Evolutionary conservation across 2,797 vertebrate genomes (phyloP).

Genomic region (Enteromius afrohamiltoni): DNA sequence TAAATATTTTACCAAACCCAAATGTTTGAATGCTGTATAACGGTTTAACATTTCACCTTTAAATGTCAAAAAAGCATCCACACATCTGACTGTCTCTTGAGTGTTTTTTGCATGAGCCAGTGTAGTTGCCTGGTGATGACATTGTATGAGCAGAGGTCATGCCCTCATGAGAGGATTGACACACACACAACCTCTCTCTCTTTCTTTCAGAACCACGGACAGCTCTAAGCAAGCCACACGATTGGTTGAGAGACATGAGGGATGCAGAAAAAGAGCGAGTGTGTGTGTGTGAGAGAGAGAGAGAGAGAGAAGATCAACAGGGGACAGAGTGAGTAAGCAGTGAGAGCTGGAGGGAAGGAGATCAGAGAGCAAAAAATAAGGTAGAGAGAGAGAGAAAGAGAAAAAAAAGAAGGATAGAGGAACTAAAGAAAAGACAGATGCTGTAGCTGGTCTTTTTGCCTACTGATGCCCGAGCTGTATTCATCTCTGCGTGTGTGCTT

Average conservation of each 20-base stretch:
- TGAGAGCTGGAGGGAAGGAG: slow-evolving; percentile 35
- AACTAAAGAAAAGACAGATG: slow-evolving; percentile 24
- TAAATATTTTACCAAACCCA: neutral
- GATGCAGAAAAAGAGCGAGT: slow-evolving; percentile 25
- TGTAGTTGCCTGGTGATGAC: slow-evolving; percentile 53
- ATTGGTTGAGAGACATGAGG: slow-evolving; percentile 25
- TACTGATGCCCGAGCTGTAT: slow-evolving; percentile 19
- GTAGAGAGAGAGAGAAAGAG: slow-evolving; percentile 7
- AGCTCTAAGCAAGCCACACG: slow-evolving; percentile 53
- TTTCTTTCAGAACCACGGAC: slow-evolving; percentile 52
- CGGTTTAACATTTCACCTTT: neutral
- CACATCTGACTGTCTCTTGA: slow-evolving; percentile 23
- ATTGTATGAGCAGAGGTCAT: slow-evolving; percentile 50
- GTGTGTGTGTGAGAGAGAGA: slow-evolving; percentile 49
- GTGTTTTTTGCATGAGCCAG: slow-evolving; percentile 27
- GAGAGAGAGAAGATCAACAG: slow-evolving; percentile 4
- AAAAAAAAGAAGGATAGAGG: neutral
- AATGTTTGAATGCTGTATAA: neutral
- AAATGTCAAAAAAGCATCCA: neutral
- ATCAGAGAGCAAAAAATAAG: slow-evolving; percentile 33
- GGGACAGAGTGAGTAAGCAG: slow-evolving; percentile 34
- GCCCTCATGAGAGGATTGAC: slow-evolving; percentile 36
- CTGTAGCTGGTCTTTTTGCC: slow-evolving; percentile 29
- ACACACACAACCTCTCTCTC: slow-evolving; percentile 9
- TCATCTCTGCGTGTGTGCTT: slow-evolving; percentile 40